Conservation (phyloP, 2,888 invertebrate species). For the Pristionchus mayeri region DNA sequence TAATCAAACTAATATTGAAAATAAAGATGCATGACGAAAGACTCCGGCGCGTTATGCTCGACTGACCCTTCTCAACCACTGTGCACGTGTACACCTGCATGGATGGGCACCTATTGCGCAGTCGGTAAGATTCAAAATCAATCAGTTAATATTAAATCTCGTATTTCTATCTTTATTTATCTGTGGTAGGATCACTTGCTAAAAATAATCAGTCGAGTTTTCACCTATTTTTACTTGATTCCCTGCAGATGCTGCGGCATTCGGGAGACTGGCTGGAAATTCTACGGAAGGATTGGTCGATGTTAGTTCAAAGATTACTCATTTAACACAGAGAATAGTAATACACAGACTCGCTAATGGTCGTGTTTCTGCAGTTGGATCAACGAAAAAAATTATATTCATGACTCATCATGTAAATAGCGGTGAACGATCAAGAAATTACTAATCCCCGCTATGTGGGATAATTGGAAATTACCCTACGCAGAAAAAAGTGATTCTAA, state of each 20-base stretch:
- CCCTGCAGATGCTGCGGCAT: background rate
- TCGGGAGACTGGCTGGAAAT: slow-evolving; percentile 1
- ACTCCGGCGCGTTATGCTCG: background rate
- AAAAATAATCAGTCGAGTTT: too few species aligned
- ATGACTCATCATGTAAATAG: too few species aligned
- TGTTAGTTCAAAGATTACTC: background rate
- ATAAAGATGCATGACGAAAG: slow-evolving; percentile 20
- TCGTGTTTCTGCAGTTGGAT: background rate
- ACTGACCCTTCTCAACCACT: background rate
- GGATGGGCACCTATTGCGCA: slow-evolving; percentile 24
- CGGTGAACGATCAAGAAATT: too few species aligned
- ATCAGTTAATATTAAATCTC: background rate
- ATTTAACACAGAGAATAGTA: too few species aligned
- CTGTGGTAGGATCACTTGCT: too few species aligned
- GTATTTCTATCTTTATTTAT: background rate
- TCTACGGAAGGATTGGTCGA: background rate
- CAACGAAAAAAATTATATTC: too few species aligned
- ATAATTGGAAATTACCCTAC: too few species aligned
- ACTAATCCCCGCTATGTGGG: too few species aligned
- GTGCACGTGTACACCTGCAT: slow-evolving; percentile 32
- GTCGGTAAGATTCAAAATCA: slow-evolving; percentile 1
- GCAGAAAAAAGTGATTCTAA: too few species aligned
- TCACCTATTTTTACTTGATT: background rate
- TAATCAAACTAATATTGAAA: too few species aligned
- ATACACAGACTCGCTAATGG: too few species aligned